Evolutionary conservation across 2,888 invertebrate genomes (phyloP), one percentile per base, ranked within the genome.

Genomic region (Drosophila niveifrons): DNA sequence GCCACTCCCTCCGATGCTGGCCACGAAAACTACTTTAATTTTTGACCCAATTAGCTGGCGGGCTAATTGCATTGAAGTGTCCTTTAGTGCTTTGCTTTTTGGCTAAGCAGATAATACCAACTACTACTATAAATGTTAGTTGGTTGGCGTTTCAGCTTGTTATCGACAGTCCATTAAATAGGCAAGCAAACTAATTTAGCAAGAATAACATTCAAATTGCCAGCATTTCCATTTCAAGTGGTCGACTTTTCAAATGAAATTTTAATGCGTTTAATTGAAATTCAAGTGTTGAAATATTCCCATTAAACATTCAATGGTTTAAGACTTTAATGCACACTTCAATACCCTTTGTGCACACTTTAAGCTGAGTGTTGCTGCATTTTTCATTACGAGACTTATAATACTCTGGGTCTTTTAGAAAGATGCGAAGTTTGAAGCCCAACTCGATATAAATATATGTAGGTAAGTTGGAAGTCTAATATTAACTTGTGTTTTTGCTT

Each of bases 11-110:
- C 15, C n/a, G 43, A 9, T 47, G 55, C 39, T 18, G 1, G 66
- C 46, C 63, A 39, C 23, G n/a, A 47, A 51, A 50, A 31, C 34
- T 43, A 23, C 58, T 55, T 41, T 55, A 59, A 61, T 52, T 46
- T 58, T 51, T 63, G 65, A 63, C 69, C 75, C 44, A 69, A 69
- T 72, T 73, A 55, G 55, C 39, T 3, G 7, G 18, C 34, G 44
- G 34, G 39, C 46, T 34, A 15, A 46, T 41, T 56, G 50, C 73
- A 41, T 18, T 55, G 3, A 23, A 50, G 46, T 53, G 28, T 6
- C 39, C 39, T 41, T 2, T 13, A 39, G n/a, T 6, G 31, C 13
- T n/a, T 0, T 23, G 9, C 9, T n/a, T 23, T 36, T 36, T 11
- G 11, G 29, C 11, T 3, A 15, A 31, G 23, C 43, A 43, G 43